Evolutionary conservation across 2,113 vertebrate genomes (phyloP).

Genomic region (Motacilla tschutschensis): DNA sequence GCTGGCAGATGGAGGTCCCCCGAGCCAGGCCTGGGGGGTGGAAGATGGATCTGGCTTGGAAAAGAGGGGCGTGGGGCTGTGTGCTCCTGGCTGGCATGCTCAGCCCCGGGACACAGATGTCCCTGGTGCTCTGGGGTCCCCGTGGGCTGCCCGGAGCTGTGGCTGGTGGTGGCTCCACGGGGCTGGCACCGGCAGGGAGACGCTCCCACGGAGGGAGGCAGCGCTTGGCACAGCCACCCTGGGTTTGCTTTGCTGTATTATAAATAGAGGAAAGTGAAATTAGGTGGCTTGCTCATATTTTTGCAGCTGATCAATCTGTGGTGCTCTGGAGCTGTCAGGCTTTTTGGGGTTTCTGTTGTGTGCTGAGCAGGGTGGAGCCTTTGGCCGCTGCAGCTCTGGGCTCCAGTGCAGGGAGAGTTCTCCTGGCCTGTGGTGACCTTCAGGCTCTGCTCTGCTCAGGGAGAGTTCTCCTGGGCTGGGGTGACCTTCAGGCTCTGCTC

Average conservation of each 20-base stretch:
- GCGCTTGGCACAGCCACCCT: conserved; percentile 5
- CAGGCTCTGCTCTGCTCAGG: background rate
- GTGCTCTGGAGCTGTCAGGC: background rate
- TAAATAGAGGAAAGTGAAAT: conserved; percentile 13
- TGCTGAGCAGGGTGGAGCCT: background rate
- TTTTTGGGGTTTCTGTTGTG: background rate
- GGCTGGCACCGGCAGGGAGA: background rate
- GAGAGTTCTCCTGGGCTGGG: background rate
- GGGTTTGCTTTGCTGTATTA: background rate
- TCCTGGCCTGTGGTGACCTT: background rate
- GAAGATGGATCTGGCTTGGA: background rate
- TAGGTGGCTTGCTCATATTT: conserved; percentile 8
- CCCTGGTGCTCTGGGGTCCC: background rate
- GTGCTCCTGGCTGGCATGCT: fast-evolving
- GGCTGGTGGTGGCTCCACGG: fast-evolving
- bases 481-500: background rate
- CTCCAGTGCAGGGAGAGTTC: background rate
- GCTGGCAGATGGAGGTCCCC: conserved; percentile 12
- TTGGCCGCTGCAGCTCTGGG: background rate
- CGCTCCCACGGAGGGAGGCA: background rate
- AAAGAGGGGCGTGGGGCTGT: fast-evolving
- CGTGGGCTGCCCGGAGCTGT: background rate
- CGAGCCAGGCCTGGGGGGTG: background rate
- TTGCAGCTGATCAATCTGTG: conserved; percentile 24
- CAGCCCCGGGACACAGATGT: background rate